Evolutionary conservation across 1,140 invertebrate species (phyloP).

Genomic region (Eubasilissa regina): DNA sequence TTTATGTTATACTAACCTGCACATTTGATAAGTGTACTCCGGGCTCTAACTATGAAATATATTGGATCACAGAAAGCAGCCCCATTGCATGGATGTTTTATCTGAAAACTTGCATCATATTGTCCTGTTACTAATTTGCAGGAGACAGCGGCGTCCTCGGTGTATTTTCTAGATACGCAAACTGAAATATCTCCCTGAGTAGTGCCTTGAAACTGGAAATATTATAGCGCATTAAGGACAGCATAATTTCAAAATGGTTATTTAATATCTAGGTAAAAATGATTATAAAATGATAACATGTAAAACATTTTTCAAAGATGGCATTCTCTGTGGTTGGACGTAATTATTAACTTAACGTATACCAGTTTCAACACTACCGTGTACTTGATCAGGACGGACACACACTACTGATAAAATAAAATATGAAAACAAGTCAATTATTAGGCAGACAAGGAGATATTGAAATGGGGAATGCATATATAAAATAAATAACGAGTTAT

Average conservation of each 20-base stretch:
- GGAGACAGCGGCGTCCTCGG: slow-evolving; percentile 50
- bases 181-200: slow-evolving; percentile 56
- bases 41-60: slow-evolving; percentile 55
- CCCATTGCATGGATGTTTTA: slow-evolving; percentile 48
- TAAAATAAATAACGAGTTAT: too few species aligned
- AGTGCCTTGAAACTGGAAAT: slow-evolving; percentile 56
- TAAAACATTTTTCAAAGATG: too few species aligned
- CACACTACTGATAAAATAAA: too few species aligned
- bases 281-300: too few species aligned
- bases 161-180: slow-evolving; percentile 52
- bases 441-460: too few species aligned
- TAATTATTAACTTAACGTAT: too few species aligned
- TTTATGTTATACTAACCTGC: slow-evolving; percentile 41
- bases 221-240: not conserved
- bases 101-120: slow-evolving; percentile 50
- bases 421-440: too few species aligned
- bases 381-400: too few species aligned
- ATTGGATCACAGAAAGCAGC: slow-evolving; percentile 49
- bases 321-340: too few species aligned
- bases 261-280: too few species aligned
- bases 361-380: too few species aligned
- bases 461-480: too few species aligned
- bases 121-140: slow-evolving; percentile 51
- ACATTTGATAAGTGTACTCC: slow-evolving; percentile 53
- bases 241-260: not conserved